Conservation (phyloP, 2,113 vertebrate species). For the Alaudala cheleensis region DNA sequence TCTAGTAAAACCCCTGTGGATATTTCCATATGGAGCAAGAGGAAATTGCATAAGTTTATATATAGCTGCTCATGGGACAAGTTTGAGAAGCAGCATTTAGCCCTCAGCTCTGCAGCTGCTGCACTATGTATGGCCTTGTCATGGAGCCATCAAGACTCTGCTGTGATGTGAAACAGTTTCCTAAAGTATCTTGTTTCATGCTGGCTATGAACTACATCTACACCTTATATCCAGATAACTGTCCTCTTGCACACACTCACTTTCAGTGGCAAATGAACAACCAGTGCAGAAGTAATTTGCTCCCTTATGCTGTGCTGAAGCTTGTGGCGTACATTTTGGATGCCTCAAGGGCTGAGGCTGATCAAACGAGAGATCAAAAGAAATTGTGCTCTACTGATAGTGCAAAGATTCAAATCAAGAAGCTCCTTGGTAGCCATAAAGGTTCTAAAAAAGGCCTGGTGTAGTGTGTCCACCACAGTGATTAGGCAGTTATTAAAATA, state of each 20-base stretch:
- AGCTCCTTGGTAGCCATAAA: neutral
- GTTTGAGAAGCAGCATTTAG: neutral
- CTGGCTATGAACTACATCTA: neutral
- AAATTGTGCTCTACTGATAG: neutral
- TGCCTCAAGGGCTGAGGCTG: accelerated
- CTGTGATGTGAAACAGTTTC: neutral
- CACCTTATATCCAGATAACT: neutral
- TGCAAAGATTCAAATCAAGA: neutral
- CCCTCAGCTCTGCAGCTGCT: neutral
- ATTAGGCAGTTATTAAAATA: neutral
- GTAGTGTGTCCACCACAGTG: neutral
- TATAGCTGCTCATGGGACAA: neutral
- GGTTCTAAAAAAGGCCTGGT: neutral
- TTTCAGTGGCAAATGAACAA: neutral
- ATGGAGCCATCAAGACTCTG: neutral
- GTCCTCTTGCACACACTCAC: neutral
- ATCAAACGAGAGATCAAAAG: neutral
- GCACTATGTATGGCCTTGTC: neutral
- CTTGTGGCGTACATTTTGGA: neutral
- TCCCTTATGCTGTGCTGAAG: neutral
- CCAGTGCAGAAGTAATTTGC: neutral
- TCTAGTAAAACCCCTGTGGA: neutral
- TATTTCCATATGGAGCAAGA: neutral
- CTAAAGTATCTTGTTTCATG: neutral
- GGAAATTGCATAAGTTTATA: neutral